phyloP scores from a whole-genome alignment of 1,140 invertebrate genomes.

The Neodiprion fabricii region DNA sequence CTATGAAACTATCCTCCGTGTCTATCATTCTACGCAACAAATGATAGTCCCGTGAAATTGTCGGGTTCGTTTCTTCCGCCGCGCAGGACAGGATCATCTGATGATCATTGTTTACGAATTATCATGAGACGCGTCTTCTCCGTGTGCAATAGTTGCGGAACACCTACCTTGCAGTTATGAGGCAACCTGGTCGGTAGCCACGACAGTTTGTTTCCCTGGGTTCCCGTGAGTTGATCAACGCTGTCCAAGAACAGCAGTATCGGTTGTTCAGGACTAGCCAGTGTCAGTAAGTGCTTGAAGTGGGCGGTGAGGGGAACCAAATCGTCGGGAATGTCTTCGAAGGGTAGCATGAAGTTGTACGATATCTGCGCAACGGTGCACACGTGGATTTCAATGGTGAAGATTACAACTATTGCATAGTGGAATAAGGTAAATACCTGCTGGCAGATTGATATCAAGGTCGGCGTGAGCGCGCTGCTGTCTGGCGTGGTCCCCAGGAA shows the following conservation, averaged over 20 bases:
- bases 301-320: conserved; percentile 93
- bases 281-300: conserved; percentile 91
- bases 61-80: conserved; percentile 84
- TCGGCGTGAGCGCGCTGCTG: conserved; percentile 91
- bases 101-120: conserved; percentile 22
- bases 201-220: conserved; percentile 93
- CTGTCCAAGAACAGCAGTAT: conserved; percentile 90
- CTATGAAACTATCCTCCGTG: conserved; percentile 89
- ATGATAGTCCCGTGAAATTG: conserved; percentile 86
- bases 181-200: conserved; percentile 95
- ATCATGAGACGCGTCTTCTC: conserved; percentile 21
- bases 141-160: conserved; percentile 12
- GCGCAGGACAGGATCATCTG: conserved; percentile 91
- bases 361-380: conserved; percentile 75
- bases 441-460: conserved; percentile 94
- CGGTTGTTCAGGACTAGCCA: conserved; percentile 82
- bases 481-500: conserved; percentile 98
- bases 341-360: conserved; percentile 92
- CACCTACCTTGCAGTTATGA: conserved; percentile 83
- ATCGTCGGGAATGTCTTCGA: conserved; percentile 95
- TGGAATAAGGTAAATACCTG: conserved; percentile 66
- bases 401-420: not conserved
- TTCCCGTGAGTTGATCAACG: conserved; percentile 94
- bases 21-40: conserved; percentile 90
- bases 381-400: conserved; percentile 9